A percentile compares a stretch with the other conserved stretches of the same genome.
Conservation (phyloP, 2,888 invertebrate genomes). For the Ptychoptera contaminata region DNA sequence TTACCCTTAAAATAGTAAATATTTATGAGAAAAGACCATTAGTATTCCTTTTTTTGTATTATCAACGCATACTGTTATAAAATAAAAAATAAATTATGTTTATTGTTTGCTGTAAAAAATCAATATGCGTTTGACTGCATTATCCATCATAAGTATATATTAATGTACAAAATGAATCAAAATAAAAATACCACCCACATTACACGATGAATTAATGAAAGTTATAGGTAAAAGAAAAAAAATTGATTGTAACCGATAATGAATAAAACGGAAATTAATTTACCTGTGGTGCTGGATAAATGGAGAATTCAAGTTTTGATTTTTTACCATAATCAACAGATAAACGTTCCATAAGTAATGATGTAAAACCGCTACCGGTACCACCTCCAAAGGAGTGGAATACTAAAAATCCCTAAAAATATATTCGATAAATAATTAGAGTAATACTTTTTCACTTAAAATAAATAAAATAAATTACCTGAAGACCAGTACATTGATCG, state of each 20-base stretch:
- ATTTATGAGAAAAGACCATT: too few species aligned
- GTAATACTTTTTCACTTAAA: constrained; percentile 22
- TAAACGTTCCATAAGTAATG: constrained; percentile 79
- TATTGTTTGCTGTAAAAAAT: too few species aligned
- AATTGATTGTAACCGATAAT: not conserved
- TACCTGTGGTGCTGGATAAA: constrained; percentile 89
- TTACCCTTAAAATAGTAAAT: too few species aligned
- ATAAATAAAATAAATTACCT: constrained; percentile 16
- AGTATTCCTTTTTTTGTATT: too few species aligned
- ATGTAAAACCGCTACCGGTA: constrained; percentile 86
- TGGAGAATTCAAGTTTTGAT: constrained; percentile 83
- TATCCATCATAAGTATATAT: too few species aligned
- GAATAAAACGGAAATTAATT: constrained; percentile 13
- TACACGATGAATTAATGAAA: not conserved
- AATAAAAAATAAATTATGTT: too few species aligned
- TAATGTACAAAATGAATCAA: too few species aligned
- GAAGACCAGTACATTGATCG: constrained; percentile 73
- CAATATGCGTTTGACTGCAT: too few species aligned
- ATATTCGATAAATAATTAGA: too few species aligned
- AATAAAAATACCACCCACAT: too few species aligned
- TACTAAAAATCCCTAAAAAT: constrained; percentile 58
- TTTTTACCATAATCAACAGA: constrained; percentile 89
- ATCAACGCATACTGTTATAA: too few species aligned
- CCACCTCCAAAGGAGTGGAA: constrained; percentile 88
- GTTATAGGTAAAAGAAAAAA: too few species aligned